Base-by-base conservation (phyloP, 1,140 invertebrate genomes). In the Glossosoma conforme region DNA sequence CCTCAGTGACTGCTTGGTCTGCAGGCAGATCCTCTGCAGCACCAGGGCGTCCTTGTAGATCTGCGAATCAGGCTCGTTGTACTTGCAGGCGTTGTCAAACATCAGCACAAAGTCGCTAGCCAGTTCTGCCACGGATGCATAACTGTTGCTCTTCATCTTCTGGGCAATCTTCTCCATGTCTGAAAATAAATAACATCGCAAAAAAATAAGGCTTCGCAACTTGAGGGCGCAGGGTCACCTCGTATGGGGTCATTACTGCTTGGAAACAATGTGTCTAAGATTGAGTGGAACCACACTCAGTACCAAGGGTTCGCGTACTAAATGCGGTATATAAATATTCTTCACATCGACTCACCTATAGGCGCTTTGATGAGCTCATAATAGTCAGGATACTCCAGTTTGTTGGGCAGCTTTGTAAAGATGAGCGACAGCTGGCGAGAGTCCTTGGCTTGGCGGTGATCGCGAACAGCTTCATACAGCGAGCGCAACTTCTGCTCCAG, bases 31-130 rank as follows among this genome's bases (percentile, higher is more conserved):
- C 60, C 91, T 76, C 73, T 98, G 94, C 52, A 99, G 70, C 22
- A 93, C 88, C 42, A 98, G 74, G 0, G 96, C 94, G 74, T 98
- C 96, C 75, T 98, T 98, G 67, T 99, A 99, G 60, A 99, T 97
- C 66, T 96, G 90, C 0, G 95, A 98, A 68, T 98, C 95, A 0
- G 97, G 96, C 68, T 99, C 97, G 70, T 99, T 99, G 68, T 97
- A 99, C 73, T 97, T 97, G 75, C 94, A 98, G 19, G 96, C 97
- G 69, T 99, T 99, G 62, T 99, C 95, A 70, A 99, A 96, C 93
- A 99, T 97, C 11, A 97, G 75, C 58, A 93, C 85, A 63, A 98
- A 90, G 72, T 99, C 97, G 0, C 86, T 82, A 0, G 94, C 84
- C 30, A 98, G 71, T 56, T 97, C 93, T 42, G 97, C 93, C 6